Conservation (phyloP, 2,888 invertebrate genomes). For the Neocrepidodera transversa region DNA sequence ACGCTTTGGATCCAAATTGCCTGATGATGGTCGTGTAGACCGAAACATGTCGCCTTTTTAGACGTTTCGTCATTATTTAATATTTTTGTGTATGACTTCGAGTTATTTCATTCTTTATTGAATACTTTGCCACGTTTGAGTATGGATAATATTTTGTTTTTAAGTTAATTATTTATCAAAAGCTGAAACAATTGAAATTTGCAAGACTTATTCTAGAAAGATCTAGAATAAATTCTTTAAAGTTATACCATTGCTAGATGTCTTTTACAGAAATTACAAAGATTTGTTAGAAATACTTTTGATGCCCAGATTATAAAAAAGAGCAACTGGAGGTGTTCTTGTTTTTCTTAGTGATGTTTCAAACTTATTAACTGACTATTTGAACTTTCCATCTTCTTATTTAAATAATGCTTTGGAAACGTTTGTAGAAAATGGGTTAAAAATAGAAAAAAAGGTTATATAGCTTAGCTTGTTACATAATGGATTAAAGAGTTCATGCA, state of each 20-base stretch:
- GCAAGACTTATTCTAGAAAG: slow-evolving; percentile 39
- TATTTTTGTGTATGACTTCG: too few relatives aligned
- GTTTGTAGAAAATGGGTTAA: slow-evolving; percentile 38
- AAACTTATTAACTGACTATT: slow-evolving; percentile 41
- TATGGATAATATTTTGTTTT: too few relatives aligned
- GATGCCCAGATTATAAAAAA: slow-evolving; percentile 44
- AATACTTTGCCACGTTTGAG: too few relatives aligned
- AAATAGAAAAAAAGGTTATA: slow-evolving; percentile 37
- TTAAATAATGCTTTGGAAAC: slow-evolving; percentile 36
- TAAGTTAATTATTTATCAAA: slow-evolving; percentile 32
- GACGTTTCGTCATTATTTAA: too few relatives aligned
- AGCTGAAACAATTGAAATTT: slow-evolving; percentile 43
- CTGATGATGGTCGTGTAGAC: too few relatives aligned
- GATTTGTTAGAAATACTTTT: slow-evolving; percentile 40
- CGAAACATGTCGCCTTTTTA: too few relatives aligned
- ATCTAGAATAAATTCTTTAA: slow-evolving; percentile 24
- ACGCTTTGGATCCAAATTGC: too few relatives aligned
- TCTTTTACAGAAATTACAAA: slow-evolving; percentile 39
- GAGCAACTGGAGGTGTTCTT: slow-evolving; percentile 28
- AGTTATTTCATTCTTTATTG: too few relatives aligned
- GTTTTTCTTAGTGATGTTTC: slow-evolving; percentile 32
- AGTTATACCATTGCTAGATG: slow-evolving; percentile 40
- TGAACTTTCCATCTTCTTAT: slow-evolving; percentile 40
- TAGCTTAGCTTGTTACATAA: slow-evolving; percentile 42
- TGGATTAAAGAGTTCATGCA: slow-evolving; percentile 42